Evolutionary conservation across 2,888 invertebrate species (phyloP).

Genomic region (Cephus pygmeus): DNA sequence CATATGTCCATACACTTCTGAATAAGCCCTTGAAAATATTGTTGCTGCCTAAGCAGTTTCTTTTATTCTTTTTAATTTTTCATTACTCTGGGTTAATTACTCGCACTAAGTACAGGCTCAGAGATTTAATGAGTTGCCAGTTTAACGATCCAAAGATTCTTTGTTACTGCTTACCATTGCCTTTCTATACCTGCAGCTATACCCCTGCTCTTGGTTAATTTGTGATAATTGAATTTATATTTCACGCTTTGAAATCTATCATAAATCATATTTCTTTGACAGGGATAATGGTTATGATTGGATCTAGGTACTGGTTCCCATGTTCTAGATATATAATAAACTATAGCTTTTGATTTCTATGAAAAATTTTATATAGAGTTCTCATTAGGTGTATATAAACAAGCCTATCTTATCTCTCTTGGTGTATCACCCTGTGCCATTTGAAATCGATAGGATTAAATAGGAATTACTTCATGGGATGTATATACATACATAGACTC

Average conservation of each 20-base stretch:
- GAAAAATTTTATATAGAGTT: not conserved
- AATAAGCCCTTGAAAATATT: not conserved
- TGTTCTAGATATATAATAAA: not conserved
- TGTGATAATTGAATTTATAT: not conserved
- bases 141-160: not conserved
- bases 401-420: slow-evolving; percentile 1
- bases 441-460: slow-evolving; percentile 5
- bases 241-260: not conserved
- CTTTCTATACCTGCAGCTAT: not conserved
- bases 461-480: not conserved
- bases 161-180: not conserved
- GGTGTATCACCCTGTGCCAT: not conserved
- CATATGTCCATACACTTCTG: not conserved
- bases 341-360: not conserved
- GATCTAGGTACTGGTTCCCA: not conserved
- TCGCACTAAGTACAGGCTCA: not conserved
- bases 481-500: not conserved
- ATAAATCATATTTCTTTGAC: not conserved
- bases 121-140: not conserved
- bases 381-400: not conserved
- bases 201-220: not conserved
- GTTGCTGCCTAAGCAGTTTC: not conserved
- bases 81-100: not conserved
- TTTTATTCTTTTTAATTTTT: not conserved
- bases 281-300: not conserved